Base-by-base conservation (phyloP, 2,888 invertebrate species). In the Orchestes rusci region DNA sequence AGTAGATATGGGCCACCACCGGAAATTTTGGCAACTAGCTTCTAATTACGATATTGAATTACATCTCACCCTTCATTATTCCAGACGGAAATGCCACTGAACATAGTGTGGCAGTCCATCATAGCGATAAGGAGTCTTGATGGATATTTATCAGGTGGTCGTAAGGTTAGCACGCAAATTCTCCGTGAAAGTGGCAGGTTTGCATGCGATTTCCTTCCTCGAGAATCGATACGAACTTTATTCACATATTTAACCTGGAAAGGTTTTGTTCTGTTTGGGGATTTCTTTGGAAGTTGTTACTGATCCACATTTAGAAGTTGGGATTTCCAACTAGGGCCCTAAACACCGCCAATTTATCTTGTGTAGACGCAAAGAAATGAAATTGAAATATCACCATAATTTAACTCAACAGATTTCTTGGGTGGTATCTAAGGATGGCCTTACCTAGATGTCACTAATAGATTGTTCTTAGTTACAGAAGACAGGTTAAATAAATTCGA, bases 81-180 rank as follows among this genome's bases (percentile, higher is more conserved):
- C 43, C 16, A 46, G 43, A 37, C 45, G 45, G 50, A 45, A 45
- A 45, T 50, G 45, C 43, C 45, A 37, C 40, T 50, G 43, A 50
- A 39, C 43, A 36, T 37, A 31, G 50, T 37, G 50, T 46, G 50
- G 50, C 50, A 50, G 50, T 50, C 45, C 45, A 50, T 50, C 50
- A 50, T 45, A 27, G 39, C 43, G 45, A 45, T 46, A 46, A 46
- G 45, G 39, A 50, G 45, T 33, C 45, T 37, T 43, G 45, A 46
- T 50, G 46, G 42, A 42, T 46, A 50, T 50, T 50, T 45, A 50
- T 50, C 45, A 46, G 48, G 44, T 43, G 43, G 48, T 31, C 39
- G 37, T 20, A 37, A 32, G 39, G 32, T 30, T 43, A 36, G 45
- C 45, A 43, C 45, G 50, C 45, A 45, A 45, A 34, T 48, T 40